These are phyloP conservation scores for Sebastiscus albofasciatus DNA, from an alignment of 2,797 vertebrate species.

Conservation along the genomic window DNA sequence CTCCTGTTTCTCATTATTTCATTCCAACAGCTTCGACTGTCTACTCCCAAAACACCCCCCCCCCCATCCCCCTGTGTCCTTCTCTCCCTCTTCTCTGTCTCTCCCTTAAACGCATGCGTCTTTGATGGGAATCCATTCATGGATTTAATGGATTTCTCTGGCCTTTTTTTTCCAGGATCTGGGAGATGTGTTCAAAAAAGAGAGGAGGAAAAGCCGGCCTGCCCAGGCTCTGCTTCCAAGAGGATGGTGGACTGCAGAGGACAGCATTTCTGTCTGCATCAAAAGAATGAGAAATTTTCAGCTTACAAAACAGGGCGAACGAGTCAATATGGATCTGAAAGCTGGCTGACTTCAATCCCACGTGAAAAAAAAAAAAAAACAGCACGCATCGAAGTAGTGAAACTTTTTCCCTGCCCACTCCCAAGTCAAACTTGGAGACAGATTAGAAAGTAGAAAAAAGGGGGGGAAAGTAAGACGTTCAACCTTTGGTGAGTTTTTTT, in stretches of 20 bases:
- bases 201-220: conserved; percentile 45
- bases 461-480: conserved; percentile 32
- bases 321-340: conserved; percentile 81
- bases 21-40: conserved; percentile 70
- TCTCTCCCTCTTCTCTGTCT: conserved; percentile 48
- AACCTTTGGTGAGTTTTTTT: conserved; percentile 50
- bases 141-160: conserved; percentile 87
- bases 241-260: conserved; percentile 78
- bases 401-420: conserved; percentile 58
- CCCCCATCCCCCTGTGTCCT: conserved; percentile 35
- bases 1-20: conserved; percentile 83
- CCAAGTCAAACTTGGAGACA: conserved; percentile 70
- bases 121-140: conserved; percentile 87
- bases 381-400: conserved; percentile 44
- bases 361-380: conserved; percentile 39
- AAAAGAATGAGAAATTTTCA: conserved; percentile 80
- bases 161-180: conserved; percentile 80
- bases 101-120: conserved; percentile 71
- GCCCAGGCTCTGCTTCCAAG: conserved; percentile 66
- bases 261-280: conserved; percentile 81
- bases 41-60: conserved; percentile 61
- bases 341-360: conserved; percentile 71
- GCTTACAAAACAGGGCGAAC: conserved; percentile 74
- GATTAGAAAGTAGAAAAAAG: conserved; percentile 69
- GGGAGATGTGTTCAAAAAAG: conserved; percentile 70